Evolutionary conservation across 2,888 invertebrate genomes (phyloP).

Genomic region (Epicampocera succincta): DNA sequence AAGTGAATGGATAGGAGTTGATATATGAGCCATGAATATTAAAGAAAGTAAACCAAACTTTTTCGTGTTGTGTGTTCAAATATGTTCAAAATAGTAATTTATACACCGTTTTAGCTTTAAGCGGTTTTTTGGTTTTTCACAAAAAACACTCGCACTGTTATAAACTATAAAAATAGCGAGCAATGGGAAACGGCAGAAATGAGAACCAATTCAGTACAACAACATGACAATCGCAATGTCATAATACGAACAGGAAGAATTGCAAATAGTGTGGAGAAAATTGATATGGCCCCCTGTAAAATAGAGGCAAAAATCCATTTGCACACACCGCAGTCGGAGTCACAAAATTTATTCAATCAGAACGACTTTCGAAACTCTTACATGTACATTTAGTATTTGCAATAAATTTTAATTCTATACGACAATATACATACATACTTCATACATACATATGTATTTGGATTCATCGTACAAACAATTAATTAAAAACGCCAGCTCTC

Average conservation of each 20-base stretch:
- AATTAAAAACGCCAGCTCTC: too few relatives aligned
- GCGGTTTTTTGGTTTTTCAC: conserved; percentile 16
- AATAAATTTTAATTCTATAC: too few relatives aligned
- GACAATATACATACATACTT: too few relatives aligned
- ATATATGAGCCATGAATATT: conserved; percentile 45
- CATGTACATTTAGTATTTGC: too few relatives aligned
- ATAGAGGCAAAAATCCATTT: background rate
- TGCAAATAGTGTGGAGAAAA: conserved; percentile 20
- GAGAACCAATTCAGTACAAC: conserved; percentile 44
- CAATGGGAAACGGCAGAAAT: conserved; percentile 24
- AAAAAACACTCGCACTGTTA: conserved; percentile 1
- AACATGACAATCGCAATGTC: conserved; percentile 54
- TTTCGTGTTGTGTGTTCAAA: conserved; percentile 32
- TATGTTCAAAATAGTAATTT: conserved; percentile 5
- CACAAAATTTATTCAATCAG: too few relatives aligned
- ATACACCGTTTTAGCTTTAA: conserved; percentile 30
- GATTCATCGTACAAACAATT: too few relatives aligned
- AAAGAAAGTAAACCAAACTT: conserved; percentile 42
- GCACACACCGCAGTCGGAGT: too few relatives aligned
- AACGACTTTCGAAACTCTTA: too few relatives aligned
- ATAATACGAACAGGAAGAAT: conserved; percentile 33
- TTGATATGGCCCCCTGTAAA: background rate
- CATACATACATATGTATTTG: too few relatives aligned
- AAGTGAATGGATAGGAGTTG: background rate
- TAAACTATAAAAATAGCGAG: conserved; percentile 5